Conservation (phyloP, 2,888 invertebrate species). For the Hypomecis punctinalis region DNA sequence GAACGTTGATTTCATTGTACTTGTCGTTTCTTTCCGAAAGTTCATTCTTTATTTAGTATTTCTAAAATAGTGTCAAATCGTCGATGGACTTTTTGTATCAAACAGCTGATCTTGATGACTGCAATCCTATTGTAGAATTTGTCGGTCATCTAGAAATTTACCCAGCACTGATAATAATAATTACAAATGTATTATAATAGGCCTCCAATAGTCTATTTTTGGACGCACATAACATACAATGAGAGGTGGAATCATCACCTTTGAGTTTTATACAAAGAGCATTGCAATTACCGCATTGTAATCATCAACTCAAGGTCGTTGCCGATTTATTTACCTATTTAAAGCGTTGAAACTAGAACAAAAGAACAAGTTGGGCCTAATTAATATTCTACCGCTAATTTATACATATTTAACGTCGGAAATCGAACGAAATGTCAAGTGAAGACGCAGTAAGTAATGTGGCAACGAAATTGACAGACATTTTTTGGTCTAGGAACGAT, state of each 20-base stretch:
- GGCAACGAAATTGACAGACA: background rate
- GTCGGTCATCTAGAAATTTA: no score
- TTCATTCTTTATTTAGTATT: no score
- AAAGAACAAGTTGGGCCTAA: constrained; percentile 18
- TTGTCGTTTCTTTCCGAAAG: no score
- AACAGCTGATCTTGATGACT: no score
- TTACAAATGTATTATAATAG: no score
- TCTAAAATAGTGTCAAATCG: no score
- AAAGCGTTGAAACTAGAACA: constrained; percentile 23
- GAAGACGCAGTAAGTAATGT: background rate
- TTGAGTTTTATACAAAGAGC: constrained; percentile 23
- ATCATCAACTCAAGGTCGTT: constrained; percentile 13
- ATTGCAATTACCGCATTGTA: constrained; percentile 28
- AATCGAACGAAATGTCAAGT: background rate
- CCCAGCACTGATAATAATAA: no score
- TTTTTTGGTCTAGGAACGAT: background rate
- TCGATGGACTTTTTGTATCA: no score
- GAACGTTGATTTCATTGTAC: no score
- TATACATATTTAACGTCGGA: constrained; percentile 5
- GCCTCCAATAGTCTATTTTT: background rate
- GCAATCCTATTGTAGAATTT: no score
- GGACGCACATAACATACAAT: background rate
- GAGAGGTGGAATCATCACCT: background rate
- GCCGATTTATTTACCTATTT: constrained; percentile 24
- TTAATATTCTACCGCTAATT: constrained; percentile 20